Conservation (phyloP, 2,113 vertebrate species). For the Thunnus thynnus region DNA sequence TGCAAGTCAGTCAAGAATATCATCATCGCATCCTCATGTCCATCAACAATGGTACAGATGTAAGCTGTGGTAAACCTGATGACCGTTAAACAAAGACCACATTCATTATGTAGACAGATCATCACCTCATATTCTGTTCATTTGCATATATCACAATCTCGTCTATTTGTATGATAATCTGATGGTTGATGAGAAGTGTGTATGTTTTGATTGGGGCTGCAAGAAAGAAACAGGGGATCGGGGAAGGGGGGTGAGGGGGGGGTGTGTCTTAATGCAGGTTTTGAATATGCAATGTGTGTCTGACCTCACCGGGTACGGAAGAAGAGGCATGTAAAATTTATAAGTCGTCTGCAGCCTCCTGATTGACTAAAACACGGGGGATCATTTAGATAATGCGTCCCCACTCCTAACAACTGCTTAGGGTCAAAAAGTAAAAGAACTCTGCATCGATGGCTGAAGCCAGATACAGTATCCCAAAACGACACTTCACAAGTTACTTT, state of each 20-base stretch:
- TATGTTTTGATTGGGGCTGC: constrained; percentile 64
- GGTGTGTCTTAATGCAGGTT: constrained; percentile 73
- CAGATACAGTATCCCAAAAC: constrained; percentile 14
- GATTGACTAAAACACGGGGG: constrained; percentile 82
- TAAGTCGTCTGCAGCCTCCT: constrained; percentile 72
- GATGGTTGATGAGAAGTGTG: constrained; percentile 61
- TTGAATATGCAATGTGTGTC: constrained; percentile 82
- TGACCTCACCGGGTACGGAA: constrained; percentile 72
- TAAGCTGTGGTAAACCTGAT: constrained; percentile 71
- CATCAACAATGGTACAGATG: constrained; percentile 77
- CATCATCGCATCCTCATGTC: constrained; percentile 71
- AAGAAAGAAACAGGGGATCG: constrained; percentile 21
- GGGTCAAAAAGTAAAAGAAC: constrained; percentile 61
- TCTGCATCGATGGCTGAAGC: constrained; percentile 22
- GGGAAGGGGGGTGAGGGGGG: constrained; percentile 51
- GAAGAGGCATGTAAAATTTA: constrained; percentile 82
- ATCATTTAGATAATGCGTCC: constrained; percentile 78
- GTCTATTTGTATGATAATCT: constrained; percentile 79
- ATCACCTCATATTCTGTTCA: constrained; percentile 58
- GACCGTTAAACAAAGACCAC: constrained; percentile 73
- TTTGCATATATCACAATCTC: constrained; percentile 78
- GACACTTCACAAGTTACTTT: constrained; percentile 9
- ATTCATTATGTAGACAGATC: constrained; percentile 81
- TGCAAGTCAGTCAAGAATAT: constrained; percentile 74
- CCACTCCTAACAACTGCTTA: constrained; percentile 59